These are phyloP conservation scores for Arothron firmamentum DNA, from an alignment of 2,113 vertebrate species.

Conservation along the genomic window DNA sequence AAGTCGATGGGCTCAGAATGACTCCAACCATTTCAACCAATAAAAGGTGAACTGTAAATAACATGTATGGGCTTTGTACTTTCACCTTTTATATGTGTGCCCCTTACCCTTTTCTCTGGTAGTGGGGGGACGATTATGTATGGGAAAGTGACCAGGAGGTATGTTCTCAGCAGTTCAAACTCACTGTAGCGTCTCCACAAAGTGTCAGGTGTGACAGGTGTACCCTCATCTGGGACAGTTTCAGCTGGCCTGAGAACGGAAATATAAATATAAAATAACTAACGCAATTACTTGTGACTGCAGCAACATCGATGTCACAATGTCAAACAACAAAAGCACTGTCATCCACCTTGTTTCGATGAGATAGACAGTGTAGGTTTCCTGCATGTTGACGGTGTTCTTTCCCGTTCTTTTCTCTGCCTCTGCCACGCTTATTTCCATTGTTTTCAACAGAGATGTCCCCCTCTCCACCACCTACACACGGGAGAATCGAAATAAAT, in stretches of 20 bases:
- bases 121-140: slow-evolving; percentile 87
- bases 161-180: slow-evolving; percentile 89
- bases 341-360: slow-evolving; percentile 83
- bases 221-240: slow-evolving; percentile 75
- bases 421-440: slow-evolving; percentile 89
- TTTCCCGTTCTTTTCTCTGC: slow-evolving; percentile 90
- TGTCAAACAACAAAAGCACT: slow-evolving; percentile 8
- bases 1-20: no score
- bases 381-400: slow-evolving; percentile 89
- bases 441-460: slow-evolving; percentile 79
- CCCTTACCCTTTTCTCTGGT: slow-evolving; percentile 90
- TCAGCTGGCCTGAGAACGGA: slow-evolving; percentile 78
- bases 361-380: slow-evolving; percentile 92
- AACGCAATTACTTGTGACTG: background rate
- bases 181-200: slow-evolving; percentile 94
- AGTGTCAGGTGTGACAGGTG: slow-evolving; percentile 77
- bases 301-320: background rate
- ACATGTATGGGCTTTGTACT: background rate
- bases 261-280: slow-evolving; percentile 1
- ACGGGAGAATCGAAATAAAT: background rate
- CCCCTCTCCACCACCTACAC: slow-evolving; percentile 81
- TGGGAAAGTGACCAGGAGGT: slow-evolving; percentile 83
- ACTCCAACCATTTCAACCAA: no score
- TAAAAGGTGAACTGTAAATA: no score
- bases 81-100: background rate